Percentiles rank a stretch among this genome's conserved stretches.
Evolutionary conservation across 2,888 invertebrate genomes (phyloP).

Genomic region (Eupeodes luniger): DNA sequence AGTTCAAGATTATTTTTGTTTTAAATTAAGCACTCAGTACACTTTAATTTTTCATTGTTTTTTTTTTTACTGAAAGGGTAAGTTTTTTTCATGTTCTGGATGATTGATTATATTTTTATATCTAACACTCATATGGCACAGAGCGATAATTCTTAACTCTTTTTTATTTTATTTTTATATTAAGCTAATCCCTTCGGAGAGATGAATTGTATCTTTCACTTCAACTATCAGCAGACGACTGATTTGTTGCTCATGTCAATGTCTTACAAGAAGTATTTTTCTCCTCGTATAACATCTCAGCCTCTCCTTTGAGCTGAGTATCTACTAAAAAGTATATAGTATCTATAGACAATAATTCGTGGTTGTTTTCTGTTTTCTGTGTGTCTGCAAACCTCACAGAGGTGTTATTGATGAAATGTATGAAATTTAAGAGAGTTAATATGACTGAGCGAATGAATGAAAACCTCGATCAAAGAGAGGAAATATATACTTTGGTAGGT

Average conservation of each 20-base stretch:
- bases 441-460: conserved; percentile 7
- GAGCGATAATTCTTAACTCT: conserved; percentile 43
- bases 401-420: conserved; percentile 39
- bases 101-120: conserved; percentile 26
- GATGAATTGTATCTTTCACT: conserved; percentile 80
- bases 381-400: conserved; percentile 59
- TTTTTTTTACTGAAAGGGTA: neutral
- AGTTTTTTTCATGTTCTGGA: neutral
- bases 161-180: conserved; percentile 38
- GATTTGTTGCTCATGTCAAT: conserved; percentile 81
- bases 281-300: conserved; percentile 54
- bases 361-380: conserved; percentile 29
- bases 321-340: conserved; percentile 47
- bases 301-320: conserved; percentile 44
- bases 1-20: conserved; percentile 32
- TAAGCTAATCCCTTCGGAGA: conserved; percentile 57
- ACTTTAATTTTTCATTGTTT: conserved; percentile 17
- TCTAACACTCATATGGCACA: conserved; percentile 66
- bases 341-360: conserved; percentile 19
- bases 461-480: conserved; percentile 33
- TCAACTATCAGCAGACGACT: conserved; percentile 83
- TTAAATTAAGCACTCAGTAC: conserved; percentile 1
- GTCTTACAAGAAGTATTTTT: conserved; percentile 82
- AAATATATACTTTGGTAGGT: neutral
- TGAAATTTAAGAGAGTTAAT: conserved; percentile 62